phyloP scores from a whole-genome alignment of 2,888 invertebrate species.

The Hedya salicella region DNA sequence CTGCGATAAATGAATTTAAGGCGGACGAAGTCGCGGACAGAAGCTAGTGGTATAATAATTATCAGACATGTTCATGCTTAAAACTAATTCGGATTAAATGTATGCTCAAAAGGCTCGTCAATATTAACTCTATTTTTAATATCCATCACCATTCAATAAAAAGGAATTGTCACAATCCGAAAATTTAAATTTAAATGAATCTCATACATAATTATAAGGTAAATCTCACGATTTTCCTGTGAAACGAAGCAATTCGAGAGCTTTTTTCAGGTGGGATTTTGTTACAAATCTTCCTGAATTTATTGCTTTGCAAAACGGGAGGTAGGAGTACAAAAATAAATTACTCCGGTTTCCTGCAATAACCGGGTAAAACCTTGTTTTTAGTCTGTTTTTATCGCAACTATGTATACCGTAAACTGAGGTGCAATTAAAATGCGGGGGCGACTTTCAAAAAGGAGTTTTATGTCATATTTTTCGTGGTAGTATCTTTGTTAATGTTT shows the following conservation, averaged over 20 bases:
- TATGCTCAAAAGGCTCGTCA: background rate
- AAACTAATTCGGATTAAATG: no score
- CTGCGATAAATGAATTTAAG: no score
- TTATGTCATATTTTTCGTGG: no score
- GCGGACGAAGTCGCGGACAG: no score
- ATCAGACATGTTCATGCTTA: no score
- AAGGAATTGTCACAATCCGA: slow-evolving; percentile 20
- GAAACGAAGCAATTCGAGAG: slow-evolving; percentile 37
- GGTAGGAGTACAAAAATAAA: slow-evolving; percentile 29
- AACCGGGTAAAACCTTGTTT: background rate
- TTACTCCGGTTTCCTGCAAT: slow-evolving; percentile 5
- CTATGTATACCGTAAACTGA: background rate
- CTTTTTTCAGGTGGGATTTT: slow-evolving; percentile 38
- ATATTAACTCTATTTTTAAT: slow-evolving; percentile 11
- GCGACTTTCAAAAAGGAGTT: no score
- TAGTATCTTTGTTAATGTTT: no score
- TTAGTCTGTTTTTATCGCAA: background rate
- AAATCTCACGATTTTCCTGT: slow-evolving; percentile 36
- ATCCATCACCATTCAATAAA: slow-evolving; percentile 1
- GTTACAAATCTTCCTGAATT: slow-evolving; percentile 41
- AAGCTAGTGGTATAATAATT: no score
- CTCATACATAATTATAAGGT: slow-evolving; percentile 42
- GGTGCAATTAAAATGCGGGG: background rate
- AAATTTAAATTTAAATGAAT: slow-evolving; percentile 38
- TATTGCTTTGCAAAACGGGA: slow-evolving; percentile 39